A percentile compares a stretch with the other conserved stretches of the same genome.
Evolutionary conservation across 2,797 vertebrate species (phyloP).

Genomic region (Psittacula echo): DNA sequence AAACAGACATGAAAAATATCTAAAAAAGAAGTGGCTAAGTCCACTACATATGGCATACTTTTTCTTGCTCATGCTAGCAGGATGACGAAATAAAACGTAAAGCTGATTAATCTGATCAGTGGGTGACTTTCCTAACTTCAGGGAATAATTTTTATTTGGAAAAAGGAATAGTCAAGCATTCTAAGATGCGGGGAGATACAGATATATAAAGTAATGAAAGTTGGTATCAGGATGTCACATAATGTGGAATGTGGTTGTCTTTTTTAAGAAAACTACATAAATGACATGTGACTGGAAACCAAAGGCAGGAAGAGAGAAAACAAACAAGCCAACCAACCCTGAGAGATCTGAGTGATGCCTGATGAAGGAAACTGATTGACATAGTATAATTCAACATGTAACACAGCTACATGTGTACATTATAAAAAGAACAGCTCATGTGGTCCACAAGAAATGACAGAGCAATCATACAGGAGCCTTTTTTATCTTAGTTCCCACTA

Average conservation of each 20-base stretch:
- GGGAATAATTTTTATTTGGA: background rate
- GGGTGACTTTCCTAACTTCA: background rate
- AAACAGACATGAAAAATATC: background rate
- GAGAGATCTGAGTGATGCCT: background rate
- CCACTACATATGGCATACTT: background rate
- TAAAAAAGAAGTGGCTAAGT: background rate
- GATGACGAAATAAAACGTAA: background rate
- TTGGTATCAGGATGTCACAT: background rate
- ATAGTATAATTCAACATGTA: background rate
- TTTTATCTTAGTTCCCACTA: background rate
- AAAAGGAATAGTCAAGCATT: background rate
- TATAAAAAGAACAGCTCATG: background rate
- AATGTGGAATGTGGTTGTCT: background rate
- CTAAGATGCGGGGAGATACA: rapidly evolving
- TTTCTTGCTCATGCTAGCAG: background rate
- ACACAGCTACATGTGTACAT: background rate
- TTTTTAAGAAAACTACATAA: background rate
- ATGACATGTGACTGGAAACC: background rate
- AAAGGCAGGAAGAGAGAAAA: background rate
- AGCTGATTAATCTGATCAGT: background rate
- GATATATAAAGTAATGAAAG: background rate
- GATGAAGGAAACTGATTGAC: background rate
- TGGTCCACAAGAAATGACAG: background rate
- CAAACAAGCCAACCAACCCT: background rate
- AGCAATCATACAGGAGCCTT: background rate